Conservation (phyloP, 2,113 vertebrate genomes). For the Promerops cafer region DNA sequence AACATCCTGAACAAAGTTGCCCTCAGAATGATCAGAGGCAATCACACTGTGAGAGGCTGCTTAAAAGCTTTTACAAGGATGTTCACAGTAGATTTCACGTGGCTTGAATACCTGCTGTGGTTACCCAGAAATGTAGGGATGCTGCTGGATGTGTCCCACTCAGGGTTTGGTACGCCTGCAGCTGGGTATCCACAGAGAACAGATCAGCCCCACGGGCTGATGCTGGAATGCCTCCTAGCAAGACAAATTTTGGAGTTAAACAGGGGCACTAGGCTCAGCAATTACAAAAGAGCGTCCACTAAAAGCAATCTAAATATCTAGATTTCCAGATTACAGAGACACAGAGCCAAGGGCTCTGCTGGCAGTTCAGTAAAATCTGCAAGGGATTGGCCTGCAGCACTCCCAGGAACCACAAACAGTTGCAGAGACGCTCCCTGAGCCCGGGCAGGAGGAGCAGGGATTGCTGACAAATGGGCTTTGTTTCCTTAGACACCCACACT, state of each 20-base stretch:
- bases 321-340: neutral
- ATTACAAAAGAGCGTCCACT: neutral
- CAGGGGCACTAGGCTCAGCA: neutral
- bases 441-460: neutral
- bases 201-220: neutral
- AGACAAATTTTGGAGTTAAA: neutral
- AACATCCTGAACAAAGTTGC: slow-evolving; percentile 23
- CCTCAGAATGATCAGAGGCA: slow-evolving; percentile 46
- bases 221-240: neutral
- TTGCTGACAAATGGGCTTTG: neutral
- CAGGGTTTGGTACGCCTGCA: neutral
- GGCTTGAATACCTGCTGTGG: neutral
- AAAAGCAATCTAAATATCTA: neutral
- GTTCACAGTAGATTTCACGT: neutral
- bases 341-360: neutral
- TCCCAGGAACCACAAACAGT: neutral
- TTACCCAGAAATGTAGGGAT: neutral
- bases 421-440: neutral
- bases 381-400: neutral
- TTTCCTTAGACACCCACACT: neutral
- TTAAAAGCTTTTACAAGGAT: slow-evolving; percentile 24
- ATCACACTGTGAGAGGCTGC: neutral
- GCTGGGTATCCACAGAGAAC: neutral
- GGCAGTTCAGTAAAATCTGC: neutral
- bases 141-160: neutral